Conservation (phyloP, 2,113 vertebrate species). For the Panurus biarmicus region DNA sequence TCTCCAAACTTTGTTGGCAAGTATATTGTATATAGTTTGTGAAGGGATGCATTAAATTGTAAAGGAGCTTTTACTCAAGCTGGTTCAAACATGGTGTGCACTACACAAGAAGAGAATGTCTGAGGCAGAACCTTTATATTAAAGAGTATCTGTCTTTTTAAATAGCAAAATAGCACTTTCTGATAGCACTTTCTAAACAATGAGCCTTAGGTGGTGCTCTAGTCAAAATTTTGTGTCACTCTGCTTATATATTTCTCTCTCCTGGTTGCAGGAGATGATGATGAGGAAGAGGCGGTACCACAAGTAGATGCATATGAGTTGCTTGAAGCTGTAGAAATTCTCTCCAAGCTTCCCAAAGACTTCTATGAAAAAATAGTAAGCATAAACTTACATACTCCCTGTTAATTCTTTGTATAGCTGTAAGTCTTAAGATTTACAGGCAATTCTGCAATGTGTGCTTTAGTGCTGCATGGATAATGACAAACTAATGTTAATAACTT, state of each 20-base stretch:
- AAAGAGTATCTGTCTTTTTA: neutral
- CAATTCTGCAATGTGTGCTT: neutral
- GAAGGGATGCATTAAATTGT: neutral
- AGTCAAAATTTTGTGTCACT: neutral
- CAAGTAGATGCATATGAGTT: constrained; percentile 94
- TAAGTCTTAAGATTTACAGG: neutral
- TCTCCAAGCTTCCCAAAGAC: constrained; percentile 96
- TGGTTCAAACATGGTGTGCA: neutral
- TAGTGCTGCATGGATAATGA: neutral
- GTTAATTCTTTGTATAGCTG: neutral
- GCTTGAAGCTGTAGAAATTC: constrained; percentile 91
- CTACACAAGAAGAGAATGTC: neutral
- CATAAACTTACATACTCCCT: neutral
- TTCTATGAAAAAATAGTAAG: constrained; percentile 98
- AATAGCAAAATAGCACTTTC: neutral
- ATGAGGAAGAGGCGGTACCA: constrained; percentile 72
- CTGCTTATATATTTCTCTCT: neutral
- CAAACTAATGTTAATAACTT: neutral
- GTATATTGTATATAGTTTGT: neutral
- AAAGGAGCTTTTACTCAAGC: neutral
- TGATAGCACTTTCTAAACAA: neutral
- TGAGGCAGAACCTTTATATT: neutral
- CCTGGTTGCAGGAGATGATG: constrained; percentile 74
- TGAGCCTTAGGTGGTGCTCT: neutral
- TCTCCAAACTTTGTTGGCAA: neutral